Evolutionary conservation across 1,140 invertebrate genomes (phyloP), one percentile per base, ranked within the genome.

Genomic region (Cydia splendana): DNA sequence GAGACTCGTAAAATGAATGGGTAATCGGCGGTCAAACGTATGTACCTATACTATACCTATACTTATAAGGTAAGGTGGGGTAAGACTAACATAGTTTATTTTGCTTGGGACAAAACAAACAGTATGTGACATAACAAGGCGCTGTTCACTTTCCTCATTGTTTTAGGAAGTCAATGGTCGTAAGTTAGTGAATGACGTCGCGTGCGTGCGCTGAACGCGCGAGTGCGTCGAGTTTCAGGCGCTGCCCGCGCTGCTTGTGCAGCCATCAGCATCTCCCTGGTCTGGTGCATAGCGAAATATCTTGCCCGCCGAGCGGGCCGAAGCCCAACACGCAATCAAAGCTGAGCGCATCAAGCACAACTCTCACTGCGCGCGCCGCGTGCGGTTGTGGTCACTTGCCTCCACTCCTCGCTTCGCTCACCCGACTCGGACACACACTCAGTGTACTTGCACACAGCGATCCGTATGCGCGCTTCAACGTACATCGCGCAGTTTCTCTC

Each of bases 361-460:
- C 91, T 91, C 85, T 91, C 86, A 88, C 85, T 92, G 91, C 91
- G 89, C 90, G 91, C 91, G 91, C 88, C 89, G 90, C 84, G 90
- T 85, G 83, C 83, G 89, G 88, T 90, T 87, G 89, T 89, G 83
- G 77, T 81, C 80, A 85, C 81, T 85, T 81, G 81, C 83, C 82
- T 71, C 34, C 67, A 71, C 79, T 82, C 82, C 81, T 84, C 82
- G 77, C 80, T 78, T 77, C 82, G 80, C 78, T 78, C 81, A 81
- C 78, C 80, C 80, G 74, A 77, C 24, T 57, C 34, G 48, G 76
- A 79, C 79, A 79, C 79, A 62, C 80, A 62, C 81, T 90, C 84
- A 91, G 89, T 90, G 81, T 82, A 85, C 85, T 84, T 82, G 77
- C 83, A 85, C 82, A 80, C 78, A 84, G 85, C 86, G 80, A 79